Percentiles rank a stretch among this genome's conserved stretches.
Evolutionary conservation across 2,888 invertebrate species (phyloP).

Genomic region (Catocala sponsa): DNA sequence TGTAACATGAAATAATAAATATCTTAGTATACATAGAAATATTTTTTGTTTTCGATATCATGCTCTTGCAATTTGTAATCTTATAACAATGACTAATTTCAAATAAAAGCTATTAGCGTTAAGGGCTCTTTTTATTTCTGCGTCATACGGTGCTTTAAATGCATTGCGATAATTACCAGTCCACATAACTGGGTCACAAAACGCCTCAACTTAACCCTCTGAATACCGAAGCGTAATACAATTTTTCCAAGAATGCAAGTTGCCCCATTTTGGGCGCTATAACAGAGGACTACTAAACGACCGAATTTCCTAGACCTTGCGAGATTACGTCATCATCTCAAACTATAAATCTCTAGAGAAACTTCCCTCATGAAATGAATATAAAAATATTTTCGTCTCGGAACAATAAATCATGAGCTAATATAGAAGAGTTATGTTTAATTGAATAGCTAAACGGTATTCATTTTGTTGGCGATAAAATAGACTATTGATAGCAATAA

Average conservation of each 20-base stretch:
- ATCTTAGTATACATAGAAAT: too few species aligned
- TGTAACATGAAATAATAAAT: too few species aligned
- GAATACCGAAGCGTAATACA: constrained; percentile 45
- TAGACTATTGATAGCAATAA: not conserved
- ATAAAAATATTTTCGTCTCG: constrained; percentile 5
- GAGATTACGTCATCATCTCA: constrained; percentile 25
- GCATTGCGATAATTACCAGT: constrained; percentile 19
- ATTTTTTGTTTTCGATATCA: too few species aligned
- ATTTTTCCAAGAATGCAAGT: constrained; percentile 51
- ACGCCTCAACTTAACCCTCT: constrained; percentile 34
- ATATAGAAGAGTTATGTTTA: not conserved
- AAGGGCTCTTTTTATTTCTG: too few species aligned
- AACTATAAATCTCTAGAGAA: constrained; percentile 12
- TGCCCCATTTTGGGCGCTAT: constrained; percentile 37
- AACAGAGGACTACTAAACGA: constrained; percentile 29
- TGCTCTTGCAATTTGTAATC: too few species aligned
- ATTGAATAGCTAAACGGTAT: constrained; percentile 1
- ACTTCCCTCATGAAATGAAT: not conserved
- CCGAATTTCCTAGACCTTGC: constrained; percentile 37
- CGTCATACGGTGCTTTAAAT: too few species aligned
- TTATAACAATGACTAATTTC: too few species aligned
- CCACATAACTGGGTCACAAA: constrained; percentile 25
- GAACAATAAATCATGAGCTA: constrained; percentile 4
- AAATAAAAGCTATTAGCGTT: too few species aligned
- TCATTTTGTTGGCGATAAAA: constrained; percentile 1